These are phyloP conservation scores for Margarornis squamiger DNA, from an alignment of 2,797 vertebrate genomes.

Conservation along the genomic window DNA sequence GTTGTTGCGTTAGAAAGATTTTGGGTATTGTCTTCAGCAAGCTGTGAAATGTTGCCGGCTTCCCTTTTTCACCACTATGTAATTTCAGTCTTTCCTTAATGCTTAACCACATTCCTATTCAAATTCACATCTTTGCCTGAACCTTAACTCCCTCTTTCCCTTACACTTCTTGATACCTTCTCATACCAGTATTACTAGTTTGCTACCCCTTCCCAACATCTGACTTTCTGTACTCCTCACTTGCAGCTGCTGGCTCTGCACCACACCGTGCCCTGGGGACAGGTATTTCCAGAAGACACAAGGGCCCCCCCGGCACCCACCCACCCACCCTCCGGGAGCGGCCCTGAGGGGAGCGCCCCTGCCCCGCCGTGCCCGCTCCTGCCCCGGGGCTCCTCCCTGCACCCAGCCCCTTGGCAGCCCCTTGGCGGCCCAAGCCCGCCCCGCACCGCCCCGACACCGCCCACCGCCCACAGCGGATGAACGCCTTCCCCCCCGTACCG, in stretches of 20 bases:
- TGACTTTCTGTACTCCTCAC: not conserved
- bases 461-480: fast-evolving
- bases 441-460: not conserved
- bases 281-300: fast-evolving
- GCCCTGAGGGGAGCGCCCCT: fast-evolving
- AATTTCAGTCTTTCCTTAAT: not conserved
- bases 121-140: not conserved
- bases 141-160: not conserved
- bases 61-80: not conserved
- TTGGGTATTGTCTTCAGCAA: not conserved
- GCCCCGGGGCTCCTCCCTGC: not conserved
- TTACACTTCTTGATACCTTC: fast-evolving
- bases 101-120: not conserved
- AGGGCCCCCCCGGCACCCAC: not conserved
- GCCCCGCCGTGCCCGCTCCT: fast-evolving
- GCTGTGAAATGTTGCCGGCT: not conserved
- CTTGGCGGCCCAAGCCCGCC: not conserved
- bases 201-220: not conserved
- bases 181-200: not conserved
- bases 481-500: not conserved
- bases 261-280: not conserved
- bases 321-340: not conserved
- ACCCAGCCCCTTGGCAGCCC: not conserved
- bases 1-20: not conserved
- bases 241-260: not conserved